Conservation (phyloP, 1,140 invertebrate species). For the Sipha flava region DNA sequence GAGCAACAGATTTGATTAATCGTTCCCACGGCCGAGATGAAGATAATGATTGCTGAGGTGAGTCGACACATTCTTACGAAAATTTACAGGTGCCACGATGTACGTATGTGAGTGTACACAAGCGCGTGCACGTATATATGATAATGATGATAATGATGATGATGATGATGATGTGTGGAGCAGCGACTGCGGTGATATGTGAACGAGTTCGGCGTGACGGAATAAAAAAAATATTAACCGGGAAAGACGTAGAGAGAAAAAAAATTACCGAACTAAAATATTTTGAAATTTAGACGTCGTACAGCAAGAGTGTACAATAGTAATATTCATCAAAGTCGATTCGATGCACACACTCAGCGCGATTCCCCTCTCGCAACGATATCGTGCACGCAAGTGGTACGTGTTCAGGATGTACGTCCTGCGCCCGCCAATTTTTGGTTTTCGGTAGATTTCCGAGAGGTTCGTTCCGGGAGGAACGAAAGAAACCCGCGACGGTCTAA, state of each 20-base stretch:
- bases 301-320: background rate
- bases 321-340: background rate
- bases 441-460: no score
- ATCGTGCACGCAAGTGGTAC: no score
- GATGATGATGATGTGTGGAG: background rate
- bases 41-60: slow-evolving; percentile 30
- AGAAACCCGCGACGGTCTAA: no score
- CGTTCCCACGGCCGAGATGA: slow-evolving; percentile 27
- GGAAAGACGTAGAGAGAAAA: background rate
- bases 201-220: slow-evolving; percentile 3
- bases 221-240: background rate
- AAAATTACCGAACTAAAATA: background rate
- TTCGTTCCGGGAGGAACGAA: no score
- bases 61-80: slow-evolving; percentile 31
- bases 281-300: background rate
- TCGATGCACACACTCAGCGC: no score
- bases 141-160: background rate
- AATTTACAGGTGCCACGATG: slow-evolving; percentile 30
- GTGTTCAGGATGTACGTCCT: no score
- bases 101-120: background rate
- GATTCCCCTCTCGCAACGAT: no score
- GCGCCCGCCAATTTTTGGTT: no score
- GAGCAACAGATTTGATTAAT: slow-evolving; percentile 9
- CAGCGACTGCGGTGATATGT: background rate
- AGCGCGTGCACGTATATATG: background rate